These are phyloP conservation scores for Cygnus buccinator DNA, from an alignment of 2,113 vertebrate species.

Conservation along the genomic window DNA sequence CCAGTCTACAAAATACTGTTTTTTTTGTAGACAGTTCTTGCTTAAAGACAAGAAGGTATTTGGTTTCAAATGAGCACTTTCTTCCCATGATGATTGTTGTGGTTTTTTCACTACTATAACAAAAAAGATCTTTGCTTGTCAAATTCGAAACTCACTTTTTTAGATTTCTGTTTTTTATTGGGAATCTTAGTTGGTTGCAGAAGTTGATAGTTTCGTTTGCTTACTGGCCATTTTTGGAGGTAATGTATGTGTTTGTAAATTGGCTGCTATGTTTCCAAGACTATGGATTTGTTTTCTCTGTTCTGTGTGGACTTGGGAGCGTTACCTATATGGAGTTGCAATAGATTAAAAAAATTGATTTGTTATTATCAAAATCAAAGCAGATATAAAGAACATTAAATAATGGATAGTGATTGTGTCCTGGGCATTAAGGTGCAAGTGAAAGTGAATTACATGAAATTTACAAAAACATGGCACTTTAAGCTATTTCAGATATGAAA, in stretches of 20 bases:
- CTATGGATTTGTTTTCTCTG: neutral
- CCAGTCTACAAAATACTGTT: neutral
- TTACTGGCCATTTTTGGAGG: neutral
- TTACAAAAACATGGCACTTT: neutral
- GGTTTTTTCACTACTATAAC: neutral
- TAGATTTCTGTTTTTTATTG: neutral
- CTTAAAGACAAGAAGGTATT: neutral
- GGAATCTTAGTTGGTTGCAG: neutral
- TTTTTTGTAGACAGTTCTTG: neutral
- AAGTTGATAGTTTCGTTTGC: neutral
- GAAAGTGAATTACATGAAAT: neutral
- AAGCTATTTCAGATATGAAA: neutral
- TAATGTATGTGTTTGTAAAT: neutral
- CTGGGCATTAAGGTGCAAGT: neutral
- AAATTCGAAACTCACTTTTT: neutral
- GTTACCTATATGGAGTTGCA: neutral
- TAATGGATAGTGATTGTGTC: neutral
- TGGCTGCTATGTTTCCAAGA: neutral
- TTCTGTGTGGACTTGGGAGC: neutral
- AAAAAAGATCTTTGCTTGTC: neutral
- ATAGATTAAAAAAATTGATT: neutral
- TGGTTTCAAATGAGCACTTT: neutral
- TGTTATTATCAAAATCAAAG: neutral
- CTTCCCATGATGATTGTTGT: neutral
- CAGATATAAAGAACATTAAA: neutral